Base-by-base conservation (phyloP, 2,113 vertebrate species). In the Psilopogon haemacephalus region DNA sequence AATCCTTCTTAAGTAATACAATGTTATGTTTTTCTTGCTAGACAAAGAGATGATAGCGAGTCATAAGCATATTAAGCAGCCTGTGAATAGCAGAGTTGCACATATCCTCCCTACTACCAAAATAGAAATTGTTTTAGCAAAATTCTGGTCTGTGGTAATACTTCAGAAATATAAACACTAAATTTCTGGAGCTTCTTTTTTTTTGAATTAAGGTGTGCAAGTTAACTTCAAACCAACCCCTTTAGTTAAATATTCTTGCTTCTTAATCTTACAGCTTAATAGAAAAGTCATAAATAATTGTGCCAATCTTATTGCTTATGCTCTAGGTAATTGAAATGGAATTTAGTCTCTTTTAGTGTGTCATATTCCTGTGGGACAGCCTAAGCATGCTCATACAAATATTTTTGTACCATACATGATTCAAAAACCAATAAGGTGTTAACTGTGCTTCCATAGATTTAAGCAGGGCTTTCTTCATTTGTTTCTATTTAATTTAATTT, bases 1-100 rank as follows among this genome's bases (percentile, higher is more conserved):
- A 94, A 92, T 88, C 76, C 90, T 60, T 48, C 58, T 78, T 64
- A 76, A 94, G 54, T 85, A 88, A 56, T 35, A 89, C 38, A 63
- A 23, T 48, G 20, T 65, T 71, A 42, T 46, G 56, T 92, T 90
- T 95, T 76, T 48, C 78, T 84, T 87, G 48, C 42, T 82, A 87
- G 86, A 88, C 63, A 86, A 90, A 95, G 73, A 81, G 74, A 85
- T 78, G 46, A 30, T 38, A 89, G 48, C 42, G 46, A 62, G 74
- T 72, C 59, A 58, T 50, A 64, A 78, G 52, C 56, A 85, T 62
- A 84, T 90, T 84, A 85, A 94, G 27, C 56, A 82, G 75, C 30
- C 35, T 62, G 56, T 54, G 69, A 64, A 85, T 83, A 74, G 72
- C 71, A 32, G 84, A 95, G 52, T 80, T 86, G 37, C 38, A 64